These are phyloP conservation scores for Iphiclides podalirius DNA, from an alignment of 2,888 invertebrate species.

Conservation along the genomic window DNA sequence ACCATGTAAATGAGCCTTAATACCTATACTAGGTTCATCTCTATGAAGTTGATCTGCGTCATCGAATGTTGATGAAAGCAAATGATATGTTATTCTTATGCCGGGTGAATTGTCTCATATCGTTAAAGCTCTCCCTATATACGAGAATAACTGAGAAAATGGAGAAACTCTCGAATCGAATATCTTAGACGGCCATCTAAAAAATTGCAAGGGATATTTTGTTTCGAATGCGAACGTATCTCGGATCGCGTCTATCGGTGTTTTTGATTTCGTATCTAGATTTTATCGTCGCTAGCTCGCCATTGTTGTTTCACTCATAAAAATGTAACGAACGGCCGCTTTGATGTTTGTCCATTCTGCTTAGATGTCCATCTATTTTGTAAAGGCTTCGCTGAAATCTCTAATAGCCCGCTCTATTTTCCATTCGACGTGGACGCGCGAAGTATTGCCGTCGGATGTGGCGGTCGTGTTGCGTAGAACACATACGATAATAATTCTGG, in stretches of 20 bases:
- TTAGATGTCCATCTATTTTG: conserved; percentile 31
- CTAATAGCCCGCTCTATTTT: conserved; percentile 31
- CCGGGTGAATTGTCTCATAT: conserved; percentile 1
- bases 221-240: conserved; percentile 5
- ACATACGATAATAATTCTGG: no score
- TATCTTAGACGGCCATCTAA: conserved; percentile 6
- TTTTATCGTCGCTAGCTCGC: conserved; percentile 21
- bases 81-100: no score
- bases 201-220: conserved; percentile 12
- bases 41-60: no score
- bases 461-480: neutral
- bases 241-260: conserved; percentile 12
- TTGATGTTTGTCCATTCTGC: conserved; percentile 37
- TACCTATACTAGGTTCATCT: no score
- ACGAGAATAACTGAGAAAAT: conserved; percentile 4
- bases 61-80: no score
- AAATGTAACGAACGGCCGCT: conserved; percentile 26
- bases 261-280: conserved; percentile 25
- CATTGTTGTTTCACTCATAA: conserved; percentile 23
- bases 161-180: conserved; percentile 4
- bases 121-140: neutral
- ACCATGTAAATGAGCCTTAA: no score
- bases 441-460: conserved; percentile 21
- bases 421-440: conserved; percentile 21
- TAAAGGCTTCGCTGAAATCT: conserved; percentile 32